phyloP scores from a whole-genome alignment of 2,888 invertebrate species.

The Drosophila mettleri region DNA sequence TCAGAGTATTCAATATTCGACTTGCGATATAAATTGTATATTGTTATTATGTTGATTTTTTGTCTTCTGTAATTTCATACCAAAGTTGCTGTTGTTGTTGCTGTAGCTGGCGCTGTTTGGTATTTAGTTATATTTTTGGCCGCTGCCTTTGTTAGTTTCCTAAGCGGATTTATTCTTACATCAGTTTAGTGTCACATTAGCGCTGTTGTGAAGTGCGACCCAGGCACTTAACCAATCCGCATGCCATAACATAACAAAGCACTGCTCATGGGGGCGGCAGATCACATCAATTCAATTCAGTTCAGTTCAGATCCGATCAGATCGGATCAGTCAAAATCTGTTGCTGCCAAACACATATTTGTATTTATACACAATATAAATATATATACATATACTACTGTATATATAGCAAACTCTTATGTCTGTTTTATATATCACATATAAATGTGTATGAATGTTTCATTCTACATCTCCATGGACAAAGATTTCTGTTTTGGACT shows the following conservation, averaged over 20 bases:
- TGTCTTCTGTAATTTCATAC: conserved; percentile 73
- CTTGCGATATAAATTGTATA: accelerated
- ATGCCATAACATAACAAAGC: conserved; percentile 1
- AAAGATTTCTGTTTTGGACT: conserved; percentile 15
- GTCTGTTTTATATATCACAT: neutral
- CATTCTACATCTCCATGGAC: conserved; percentile 15
- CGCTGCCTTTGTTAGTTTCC: conserved; percentile 62
- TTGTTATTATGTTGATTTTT: neutral
- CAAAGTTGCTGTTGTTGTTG: conserved; percentile 28
- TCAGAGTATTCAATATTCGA: conserved; percentile 7
- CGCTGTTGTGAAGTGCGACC: conserved; percentile 58
- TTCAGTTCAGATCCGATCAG: neutral
- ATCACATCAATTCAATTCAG: conserved; percentile 26
- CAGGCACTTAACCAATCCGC: conserved; percentile 28
- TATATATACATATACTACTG: neutral
- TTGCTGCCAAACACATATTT: conserved; percentile 7
- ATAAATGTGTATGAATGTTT: conserved; percentile 25
- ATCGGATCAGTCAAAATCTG: conserved; percentile 11
- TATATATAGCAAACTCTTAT: neutral
- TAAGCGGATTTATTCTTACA: conserved; percentile 79
- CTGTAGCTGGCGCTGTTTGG: conserved; percentile 20
- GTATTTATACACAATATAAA: too few relatives aligned
- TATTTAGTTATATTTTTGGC: conserved; percentile 66
- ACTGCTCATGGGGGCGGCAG: conserved; percentile 44
- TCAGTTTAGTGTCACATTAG: conserved; percentile 81